A percentile compares a stretch with the other conserved stretches of the same genome.
Evolutionary conservation across 1,140 invertebrate species (phyloP).

Genomic region (Melanaphis sacchari): DNA sequence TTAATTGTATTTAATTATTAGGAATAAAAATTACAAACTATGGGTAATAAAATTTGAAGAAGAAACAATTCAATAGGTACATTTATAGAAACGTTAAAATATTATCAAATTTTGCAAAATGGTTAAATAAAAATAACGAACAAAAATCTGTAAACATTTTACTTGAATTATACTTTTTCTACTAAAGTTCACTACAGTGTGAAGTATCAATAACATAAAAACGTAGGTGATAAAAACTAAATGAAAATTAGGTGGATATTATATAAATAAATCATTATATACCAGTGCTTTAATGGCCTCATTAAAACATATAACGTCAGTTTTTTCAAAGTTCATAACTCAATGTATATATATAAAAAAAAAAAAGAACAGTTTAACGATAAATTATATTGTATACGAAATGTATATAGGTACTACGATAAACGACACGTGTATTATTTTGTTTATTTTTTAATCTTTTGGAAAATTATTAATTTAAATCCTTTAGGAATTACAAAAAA

Average conservation of each 20-base stretch:
- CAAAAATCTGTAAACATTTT: not conserved
- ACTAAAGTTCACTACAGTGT: not conserved
- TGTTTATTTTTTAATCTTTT: not conserved
- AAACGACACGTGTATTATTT: not conserved
- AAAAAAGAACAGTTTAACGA: not conserved
- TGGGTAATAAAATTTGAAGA: not conserved
- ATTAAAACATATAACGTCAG: not conserved
- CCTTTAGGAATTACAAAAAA: not conserved
- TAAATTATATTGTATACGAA: not conserved
- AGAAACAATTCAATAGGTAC: not conserved
- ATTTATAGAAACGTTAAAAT: too few species aligned
- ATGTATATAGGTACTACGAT: too few species aligned
- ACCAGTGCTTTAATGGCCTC: not conserved
- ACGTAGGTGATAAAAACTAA: not conserved
- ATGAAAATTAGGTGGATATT: not conserved
- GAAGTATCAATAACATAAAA: not conserved
- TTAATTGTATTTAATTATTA: not conserved
- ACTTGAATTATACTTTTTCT: not conserved
- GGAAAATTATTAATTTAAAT: constrained; percentile 8
- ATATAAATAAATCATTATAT: not conserved
- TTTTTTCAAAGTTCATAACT: not conserved
- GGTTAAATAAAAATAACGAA: not conserved
- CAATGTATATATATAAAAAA: not conserved
- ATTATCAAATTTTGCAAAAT: not conserved
- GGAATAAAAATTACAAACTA: not conserved